Evolutionary conservation across 2,113 vertebrate species (phyloP), one percentile per base, ranked within the genome.

Genomic region (Myotis brandtii): DNA sequence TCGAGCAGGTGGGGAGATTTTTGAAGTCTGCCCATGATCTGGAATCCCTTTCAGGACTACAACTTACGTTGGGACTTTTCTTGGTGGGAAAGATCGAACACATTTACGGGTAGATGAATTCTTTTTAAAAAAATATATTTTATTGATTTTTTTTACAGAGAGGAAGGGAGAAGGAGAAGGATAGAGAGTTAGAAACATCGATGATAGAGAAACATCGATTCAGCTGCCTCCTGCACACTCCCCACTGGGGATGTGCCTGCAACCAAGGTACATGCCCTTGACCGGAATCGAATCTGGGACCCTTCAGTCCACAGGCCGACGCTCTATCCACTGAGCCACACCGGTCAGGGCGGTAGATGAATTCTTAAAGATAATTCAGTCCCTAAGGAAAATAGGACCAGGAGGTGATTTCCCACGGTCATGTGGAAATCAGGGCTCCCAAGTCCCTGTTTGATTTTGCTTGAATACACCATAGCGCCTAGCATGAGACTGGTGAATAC

Each of bases 11-110:
- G 66, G 14, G 73, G 43, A 62, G 54, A 66, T 54, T 14, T 40
- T 40, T 96, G 13, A 85, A 81, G 8, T 54, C 8, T 48, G 2
- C 9, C 18, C 48, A 37, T 43, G 20, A 69, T 50, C 20, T 59
- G 90, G 30, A 23, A 88, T 56, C 30, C 81, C 25, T 95, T 88
- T 77, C 89, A 94, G 66, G 12, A 83, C 54, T 94, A 27, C 7
- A 48, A 5, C 56, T 82, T 32, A 81, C 9, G 21, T 46, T 37
- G 12, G 11, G 34, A 70, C 25, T 76, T 92, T 34, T 46, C 37
- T 20, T 91, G 32, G 21, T 67, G 12, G 40, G 40, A 82, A 21
- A 16, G 75, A 75, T 32, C 40, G 30, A 27, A 82, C 18, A 67
- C 40, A 86, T 40, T 85, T 96, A 86, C 9, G 32, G 21, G 40